Evolutionary conservation across 2,888 invertebrate genomes (phyloP).

Genomic region (Drosophila helvetica): DNA sequence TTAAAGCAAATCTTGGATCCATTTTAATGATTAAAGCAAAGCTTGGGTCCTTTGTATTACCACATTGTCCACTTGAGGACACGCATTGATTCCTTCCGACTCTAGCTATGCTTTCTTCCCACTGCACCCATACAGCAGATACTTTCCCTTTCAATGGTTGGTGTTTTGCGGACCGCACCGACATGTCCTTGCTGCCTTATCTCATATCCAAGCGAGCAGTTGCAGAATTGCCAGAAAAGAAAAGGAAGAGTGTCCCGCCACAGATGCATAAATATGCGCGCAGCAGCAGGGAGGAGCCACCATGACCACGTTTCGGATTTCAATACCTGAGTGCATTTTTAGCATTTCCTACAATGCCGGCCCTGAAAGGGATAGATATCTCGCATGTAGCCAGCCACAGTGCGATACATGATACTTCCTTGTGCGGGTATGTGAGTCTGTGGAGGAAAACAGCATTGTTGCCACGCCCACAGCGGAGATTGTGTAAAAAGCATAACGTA

Average conservation of each 20-base stretch:
- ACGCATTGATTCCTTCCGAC: background rate
- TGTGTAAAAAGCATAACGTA: conserved; percentile 72
- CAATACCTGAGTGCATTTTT: conserved; percentile 72
- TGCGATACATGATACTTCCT: conserved; percentile 51
- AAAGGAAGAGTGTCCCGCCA: conserved; percentile 23
- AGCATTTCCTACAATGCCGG: conserved; percentile 64
- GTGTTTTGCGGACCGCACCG: conserved; percentile 4
- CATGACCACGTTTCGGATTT: conserved; percentile 48
- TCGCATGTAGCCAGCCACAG: conserved; percentile 27
- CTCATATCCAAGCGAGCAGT: conserved; percentile 23
- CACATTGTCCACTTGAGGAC: too few species aligned
- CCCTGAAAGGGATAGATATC: conserved; percentile 33
- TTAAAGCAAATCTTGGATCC: too few species aligned
- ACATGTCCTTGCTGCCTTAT: conserved; percentile 24
- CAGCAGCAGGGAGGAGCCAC: conserved; percentile 22
- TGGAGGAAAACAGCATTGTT: conserved; percentile 32
- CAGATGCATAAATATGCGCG: conserved; percentile 68
- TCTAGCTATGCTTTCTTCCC: background rate
- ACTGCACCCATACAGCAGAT: background rate
- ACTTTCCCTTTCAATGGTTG: conserved; percentile 10
- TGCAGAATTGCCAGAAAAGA: conserved; percentile 18
- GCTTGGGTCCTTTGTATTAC: too few species aligned
- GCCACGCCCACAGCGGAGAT: conserved; percentile 52
- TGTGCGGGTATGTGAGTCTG: conserved; percentile 19
- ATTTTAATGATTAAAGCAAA: too few species aligned